These are phyloP conservation scores for Boleophthalmus pectinirostris DNA, from an alignment of 2,113 vertebrate species.

Conservation along the genomic window DNA sequence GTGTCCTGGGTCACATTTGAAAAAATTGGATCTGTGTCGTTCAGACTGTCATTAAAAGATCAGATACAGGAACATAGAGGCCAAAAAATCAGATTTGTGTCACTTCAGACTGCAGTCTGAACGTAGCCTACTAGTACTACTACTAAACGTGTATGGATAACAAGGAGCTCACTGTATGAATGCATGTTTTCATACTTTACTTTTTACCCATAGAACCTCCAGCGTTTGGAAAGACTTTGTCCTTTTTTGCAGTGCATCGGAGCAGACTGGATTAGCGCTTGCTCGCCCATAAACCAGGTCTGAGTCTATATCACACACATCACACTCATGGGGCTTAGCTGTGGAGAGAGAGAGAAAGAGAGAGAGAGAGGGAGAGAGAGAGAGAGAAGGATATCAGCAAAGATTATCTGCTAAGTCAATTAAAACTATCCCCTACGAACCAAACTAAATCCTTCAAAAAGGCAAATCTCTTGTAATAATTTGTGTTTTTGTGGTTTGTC, in stretches of 20 bases:
- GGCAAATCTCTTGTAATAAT: background rate
- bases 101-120: too few relatives aligned
- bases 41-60: too few relatives aligned
- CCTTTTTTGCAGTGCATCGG: background rate
- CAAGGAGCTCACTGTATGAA: too few relatives aligned
- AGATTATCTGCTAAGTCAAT: slow-evolving; percentile 58
- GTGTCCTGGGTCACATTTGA: too few relatives aligned
- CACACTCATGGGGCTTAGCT: slow-evolving; percentile 32
- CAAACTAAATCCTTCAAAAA: slow-evolving; percentile 6
- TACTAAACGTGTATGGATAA: too few relatives aligned
- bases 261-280: slow-evolving; percentile 46
- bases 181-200: too few relatives aligned
- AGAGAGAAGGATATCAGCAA: slow-evolving; percentile 16
- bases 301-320: slow-evolving; percentile 37
- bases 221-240: too few relatives aligned
- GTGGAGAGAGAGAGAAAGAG: slow-evolving; percentile 9
- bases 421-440: slow-evolving; percentile 29
- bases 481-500: slow-evolving; percentile 12
- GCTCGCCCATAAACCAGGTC: slow-evolving; percentile 32
- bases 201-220: too few relatives aligned
- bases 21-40: too few relatives aligned
- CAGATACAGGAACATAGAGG: too few relatives aligned
- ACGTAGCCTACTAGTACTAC: too few relatives aligned
- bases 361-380: slow-evolving; percentile 3
- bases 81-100: too few relatives aligned